Conservation (phyloP, 2,888 invertebrate species). For the Hyposoter didymator region DNA sequence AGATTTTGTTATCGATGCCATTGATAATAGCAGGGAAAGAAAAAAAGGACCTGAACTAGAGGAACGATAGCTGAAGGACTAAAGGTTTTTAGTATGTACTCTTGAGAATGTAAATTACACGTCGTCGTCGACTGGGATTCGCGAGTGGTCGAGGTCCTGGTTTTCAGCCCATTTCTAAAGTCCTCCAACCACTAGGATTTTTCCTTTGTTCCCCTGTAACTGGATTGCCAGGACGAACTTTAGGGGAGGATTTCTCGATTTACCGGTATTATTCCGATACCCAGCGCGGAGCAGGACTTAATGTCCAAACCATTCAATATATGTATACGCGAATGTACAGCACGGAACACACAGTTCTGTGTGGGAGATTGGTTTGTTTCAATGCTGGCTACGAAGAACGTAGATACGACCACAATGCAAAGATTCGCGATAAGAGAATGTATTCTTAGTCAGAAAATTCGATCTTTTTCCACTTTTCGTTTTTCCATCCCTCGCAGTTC, state of each 20-base stretch:
- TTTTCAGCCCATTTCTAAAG: conserved; percentile 34
- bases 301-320: conserved; percentile 70
- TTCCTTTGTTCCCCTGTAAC: conserved; percentile 69
- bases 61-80: conserved; percentile 35
- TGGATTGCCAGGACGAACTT: conserved; percentile 70
- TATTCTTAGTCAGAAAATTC: conserved; percentile 74
- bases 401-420: conserved; percentile 74
- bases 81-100: conserved; percentile 33
- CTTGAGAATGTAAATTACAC: conserved; percentile 67
- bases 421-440: conserved; percentile 78
- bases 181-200: conserved; percentile 39
- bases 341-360: conserved; percentile 14
- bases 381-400: conserved; percentile 46
- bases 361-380: conserved; percentile 57
- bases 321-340: conserved; percentile 10
- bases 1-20: neutral
- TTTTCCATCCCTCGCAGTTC: neutral
- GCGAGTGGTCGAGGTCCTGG: conserved; percentile 30
- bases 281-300: conserved; percentile 69
- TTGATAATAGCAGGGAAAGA: conserved; percentile 15
- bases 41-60: neutral
- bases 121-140: conserved; percentile 61
- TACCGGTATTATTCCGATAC: conserved; percentile 79
- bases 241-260: conserved; percentile 76
- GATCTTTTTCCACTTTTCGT: conserved; percentile 63